Evolutionary conservation across 2,888 invertebrate genomes (phyloP).

Genomic region (Biston betularia): DNA sequence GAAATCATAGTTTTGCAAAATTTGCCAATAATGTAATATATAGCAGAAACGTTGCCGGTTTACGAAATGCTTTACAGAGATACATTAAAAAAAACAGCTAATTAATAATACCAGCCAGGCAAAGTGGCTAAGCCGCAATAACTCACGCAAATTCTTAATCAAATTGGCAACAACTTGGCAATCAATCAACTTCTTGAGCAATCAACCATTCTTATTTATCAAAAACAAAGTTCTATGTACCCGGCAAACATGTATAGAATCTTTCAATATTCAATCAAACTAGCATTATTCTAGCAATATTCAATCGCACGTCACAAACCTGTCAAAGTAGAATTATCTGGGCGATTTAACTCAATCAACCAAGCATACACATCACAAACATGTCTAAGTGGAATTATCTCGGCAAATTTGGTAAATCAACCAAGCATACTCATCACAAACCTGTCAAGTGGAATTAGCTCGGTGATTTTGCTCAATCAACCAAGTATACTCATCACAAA

Average conservation of each 20-base stretch:
- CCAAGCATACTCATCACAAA: not conserved
- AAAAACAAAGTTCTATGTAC: not conserved
- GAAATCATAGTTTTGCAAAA: constrained; percentile 8
- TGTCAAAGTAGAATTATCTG: not conserved
- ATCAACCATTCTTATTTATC: not conserved
- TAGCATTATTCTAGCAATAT: not conserved
- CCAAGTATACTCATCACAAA: not conserved
- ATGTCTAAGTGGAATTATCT: not conserved
- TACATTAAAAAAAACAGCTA: not conserved
- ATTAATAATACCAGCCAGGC: not conserved
- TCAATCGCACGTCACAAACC: not conserved
- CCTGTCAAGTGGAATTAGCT: not conserved
- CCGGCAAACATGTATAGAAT: not conserved
- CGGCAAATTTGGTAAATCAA: not conserved
- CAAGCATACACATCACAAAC: not conserved
- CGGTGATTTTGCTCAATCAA: not conserved
- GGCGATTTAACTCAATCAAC: constrained; percentile 5
- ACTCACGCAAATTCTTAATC: not conserved
- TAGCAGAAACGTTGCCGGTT: constrained; percentile 9
- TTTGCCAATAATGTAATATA: constrained; percentile 6
- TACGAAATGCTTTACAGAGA: not conserved
- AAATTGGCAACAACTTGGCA: not conserved
- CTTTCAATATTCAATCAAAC: not conserved
- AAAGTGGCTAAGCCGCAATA: not conserved
- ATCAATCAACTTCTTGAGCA: not conserved